These are phyloP conservation scores for Rambutsinella grinnellia DNA, from an alignment of 2,888 invertebrate genomes.

Conservation along the genomic window DNA sequence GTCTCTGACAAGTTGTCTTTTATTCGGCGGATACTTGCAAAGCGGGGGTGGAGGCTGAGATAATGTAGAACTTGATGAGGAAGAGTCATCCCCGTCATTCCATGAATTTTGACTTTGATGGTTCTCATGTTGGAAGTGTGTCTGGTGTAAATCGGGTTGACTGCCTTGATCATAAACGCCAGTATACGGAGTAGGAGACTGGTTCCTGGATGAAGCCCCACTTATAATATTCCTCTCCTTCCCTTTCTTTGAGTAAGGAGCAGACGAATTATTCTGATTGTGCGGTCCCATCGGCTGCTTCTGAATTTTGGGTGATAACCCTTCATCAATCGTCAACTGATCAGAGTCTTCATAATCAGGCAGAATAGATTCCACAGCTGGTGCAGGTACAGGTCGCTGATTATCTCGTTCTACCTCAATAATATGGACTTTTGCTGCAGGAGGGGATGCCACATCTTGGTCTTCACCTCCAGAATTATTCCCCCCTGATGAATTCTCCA, in stretches of 20 bases:
- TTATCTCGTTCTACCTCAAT: not conserved
- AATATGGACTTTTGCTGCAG: conserved; percentile 1
- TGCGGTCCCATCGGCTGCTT: conserved; percentile 58
- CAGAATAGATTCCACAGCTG: no score
- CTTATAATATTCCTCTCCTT: not conserved
- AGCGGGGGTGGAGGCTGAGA: conserved; percentile 20
- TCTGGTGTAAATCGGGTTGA: not conserved
- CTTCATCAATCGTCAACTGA: not conserved
- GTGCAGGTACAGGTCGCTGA: not conserved
- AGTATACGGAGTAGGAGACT: not conserved
- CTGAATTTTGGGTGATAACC: conserved; percentile 7
- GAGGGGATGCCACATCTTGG: not conserved
- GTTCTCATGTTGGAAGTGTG: no score
- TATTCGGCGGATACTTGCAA: conserved; percentile 18
- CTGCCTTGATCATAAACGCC: not conserved
- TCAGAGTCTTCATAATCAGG: no score
- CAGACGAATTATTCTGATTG: conserved; percentile 14
- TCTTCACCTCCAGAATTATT: not conserved
- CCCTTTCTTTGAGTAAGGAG: not conserved
- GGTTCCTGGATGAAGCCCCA: not conserved
- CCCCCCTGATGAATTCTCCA: conserved; percentile 29
- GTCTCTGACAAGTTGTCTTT: conserved; percentile 3
- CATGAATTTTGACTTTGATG: no score
- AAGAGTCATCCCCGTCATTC: no score
- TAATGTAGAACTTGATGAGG: not conserved